These are phyloP conservation scores for Chlorocebus sabaeus DNA, from an alignment of 2,113 vertebrate genomes.

Conservation along the genomic window DNA sequence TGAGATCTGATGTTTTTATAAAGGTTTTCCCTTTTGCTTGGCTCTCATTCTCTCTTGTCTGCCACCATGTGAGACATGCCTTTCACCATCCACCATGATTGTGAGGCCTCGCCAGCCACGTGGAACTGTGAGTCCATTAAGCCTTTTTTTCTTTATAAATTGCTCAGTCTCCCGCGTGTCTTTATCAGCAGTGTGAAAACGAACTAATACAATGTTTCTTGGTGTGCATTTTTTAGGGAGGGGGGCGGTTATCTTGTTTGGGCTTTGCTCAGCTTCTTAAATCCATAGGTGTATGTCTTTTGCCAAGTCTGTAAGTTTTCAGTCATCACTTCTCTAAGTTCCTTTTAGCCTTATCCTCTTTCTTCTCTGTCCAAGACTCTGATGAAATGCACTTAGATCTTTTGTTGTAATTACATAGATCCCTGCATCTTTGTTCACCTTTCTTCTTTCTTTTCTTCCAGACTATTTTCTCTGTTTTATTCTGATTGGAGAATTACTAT, in stretches of 20 bases:
- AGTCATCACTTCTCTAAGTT: neutral
- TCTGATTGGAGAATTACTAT: neutral
- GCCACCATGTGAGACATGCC: no score
- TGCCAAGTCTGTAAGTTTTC: neutral
- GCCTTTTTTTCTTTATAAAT: no score
- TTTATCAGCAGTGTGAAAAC: no score
- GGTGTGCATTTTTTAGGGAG: neutral
- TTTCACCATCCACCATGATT: no score
- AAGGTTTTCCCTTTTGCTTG: no score
- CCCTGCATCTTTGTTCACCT: neutral
- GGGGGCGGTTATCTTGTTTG: neutral
- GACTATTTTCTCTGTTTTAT: neutral
- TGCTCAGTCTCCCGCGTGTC: fast-evolving
- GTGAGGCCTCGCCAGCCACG: no score
- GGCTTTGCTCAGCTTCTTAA: neutral
- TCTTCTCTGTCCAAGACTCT: neutral
- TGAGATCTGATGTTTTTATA: no score
- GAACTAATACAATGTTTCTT: neutral
- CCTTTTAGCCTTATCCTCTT: neutral
- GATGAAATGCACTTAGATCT: neutral
- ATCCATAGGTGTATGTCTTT: neutral
- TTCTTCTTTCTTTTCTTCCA: neutral
- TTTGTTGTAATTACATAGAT: neutral
- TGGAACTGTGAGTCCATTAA: no score
- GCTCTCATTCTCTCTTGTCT: no score